Percentiles rank a stretch among this genome's conserved stretches.
phyloP scores from a whole-genome alignment of 1,140 invertebrate genomes.

The Eupeodes corollae region DNA sequence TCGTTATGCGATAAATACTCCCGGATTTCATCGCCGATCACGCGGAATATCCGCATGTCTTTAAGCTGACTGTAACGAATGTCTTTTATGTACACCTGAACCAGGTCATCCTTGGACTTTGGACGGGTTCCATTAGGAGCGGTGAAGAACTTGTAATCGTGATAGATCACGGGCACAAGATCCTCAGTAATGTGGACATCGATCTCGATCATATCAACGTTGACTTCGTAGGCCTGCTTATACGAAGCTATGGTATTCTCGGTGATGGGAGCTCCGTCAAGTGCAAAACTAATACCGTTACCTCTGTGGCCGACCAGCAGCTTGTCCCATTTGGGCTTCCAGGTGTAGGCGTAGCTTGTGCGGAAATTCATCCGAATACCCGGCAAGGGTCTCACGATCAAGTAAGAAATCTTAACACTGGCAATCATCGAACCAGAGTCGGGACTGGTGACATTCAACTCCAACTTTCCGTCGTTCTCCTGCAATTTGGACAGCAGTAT shows the following conservation, averaged over 20 bases:
- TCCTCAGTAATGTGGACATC: constrained; percentile 93
- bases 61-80: constrained; percentile 78
- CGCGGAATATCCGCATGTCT: constrained; percentile 55
- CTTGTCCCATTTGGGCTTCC: constrained; percentile 69
- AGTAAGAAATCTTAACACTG: constrained; percentile 47
- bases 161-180: constrained; percentile 85
- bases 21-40: constrained; percentile 23
- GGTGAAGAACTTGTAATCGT: constrained; percentile 87
- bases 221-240: constrained; percentile 71
- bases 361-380: constrained; percentile 63
- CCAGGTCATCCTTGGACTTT: constrained; percentile 56
- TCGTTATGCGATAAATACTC: constrained; percentile 29
- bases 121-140: constrained; percentile 66
- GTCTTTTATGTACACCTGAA: constrained; percentile 84
- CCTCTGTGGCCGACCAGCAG: constrained; percentile 88
- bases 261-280: constrained; percentile 62
- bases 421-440: constrained; percentile 47
- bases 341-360: constrained; percentile 69
- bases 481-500: constrained; percentile 36
- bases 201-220: constrained; percentile 90
- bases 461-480: constrained; percentile 62
- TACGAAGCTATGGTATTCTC: constrained; percentile 92
- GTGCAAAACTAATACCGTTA: constrained; percentile 54
- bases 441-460: constrained; percentile 66
- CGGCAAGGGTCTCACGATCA: constrained; percentile 57